phyloP scores from a whole-genome alignment of 2,113 vertebrate genomes.

The Zapornia atra region DNA sequence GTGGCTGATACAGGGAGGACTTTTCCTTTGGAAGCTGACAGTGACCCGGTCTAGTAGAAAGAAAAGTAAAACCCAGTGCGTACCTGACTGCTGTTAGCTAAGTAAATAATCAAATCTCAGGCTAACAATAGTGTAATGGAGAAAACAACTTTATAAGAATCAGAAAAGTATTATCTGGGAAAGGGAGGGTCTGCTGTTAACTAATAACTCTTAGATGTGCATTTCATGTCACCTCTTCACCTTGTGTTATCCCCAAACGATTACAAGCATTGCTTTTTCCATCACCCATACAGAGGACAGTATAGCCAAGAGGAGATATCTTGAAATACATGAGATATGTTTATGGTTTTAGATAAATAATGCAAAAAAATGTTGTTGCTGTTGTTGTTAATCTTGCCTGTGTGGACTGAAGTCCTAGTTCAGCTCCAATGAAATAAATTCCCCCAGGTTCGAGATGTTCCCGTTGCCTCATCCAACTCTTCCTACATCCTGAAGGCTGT shows the following conservation, averaged over 20 bases:
- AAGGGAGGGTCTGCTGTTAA: neutral
- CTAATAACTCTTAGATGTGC: neutral
- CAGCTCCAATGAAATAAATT: neutral
- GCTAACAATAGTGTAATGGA: neutral
- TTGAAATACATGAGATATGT: neutral
- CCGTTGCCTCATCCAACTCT: neutral
- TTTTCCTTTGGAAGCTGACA: neutral
- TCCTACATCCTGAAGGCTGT: neutral
- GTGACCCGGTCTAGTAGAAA: neutral
- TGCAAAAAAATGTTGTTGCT: neutral
- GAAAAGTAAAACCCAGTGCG: neutral
- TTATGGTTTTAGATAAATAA: neutral
- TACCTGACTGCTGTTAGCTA: neutral
- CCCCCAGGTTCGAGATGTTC: neutral
- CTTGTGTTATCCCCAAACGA: neutral
- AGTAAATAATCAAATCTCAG: neutral
- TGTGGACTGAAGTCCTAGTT: neutral
- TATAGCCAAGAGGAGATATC: neutral
- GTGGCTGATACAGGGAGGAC: neutral
- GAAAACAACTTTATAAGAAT: neutral
- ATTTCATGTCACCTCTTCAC: neutral
- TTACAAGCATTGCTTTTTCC: neutral
- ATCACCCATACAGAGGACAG: neutral
- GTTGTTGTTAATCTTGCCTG: neutral
- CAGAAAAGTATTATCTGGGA: neutral